A percentile compares a stretch with the other conserved stretches of the same genome.
phyloP scores from a whole-genome alignment of 2,113 vertebrate genomes.

The Takifugu bimaculatus region DNA sequence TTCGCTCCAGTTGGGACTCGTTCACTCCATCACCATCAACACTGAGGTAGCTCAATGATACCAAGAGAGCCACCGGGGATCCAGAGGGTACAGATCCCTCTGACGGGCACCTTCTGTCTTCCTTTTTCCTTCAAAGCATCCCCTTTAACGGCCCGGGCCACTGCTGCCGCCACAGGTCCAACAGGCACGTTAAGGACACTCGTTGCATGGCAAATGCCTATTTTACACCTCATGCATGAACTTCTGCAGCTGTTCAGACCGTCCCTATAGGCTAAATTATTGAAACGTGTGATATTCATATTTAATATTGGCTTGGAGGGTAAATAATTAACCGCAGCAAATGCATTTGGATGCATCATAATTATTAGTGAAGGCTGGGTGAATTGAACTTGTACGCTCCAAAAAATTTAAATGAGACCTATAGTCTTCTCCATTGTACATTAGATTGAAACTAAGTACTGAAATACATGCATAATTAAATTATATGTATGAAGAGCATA shows the following conservation, averaged over 20 bases:
- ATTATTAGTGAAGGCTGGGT: slow-evolving; percentile 59
- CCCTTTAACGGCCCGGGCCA: slow-evolving; percentile 19
- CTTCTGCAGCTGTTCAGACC: slow-evolving; percentile 8
- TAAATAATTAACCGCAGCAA: slow-evolving; percentile 45
- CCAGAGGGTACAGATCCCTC: slow-evolving; percentile 38
- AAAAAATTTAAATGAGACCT: slow-evolving; percentile 57
- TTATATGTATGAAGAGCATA: no score
- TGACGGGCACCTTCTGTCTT: slow-evolving; percentile 45
- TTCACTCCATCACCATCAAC: slow-evolving; percentile 62
- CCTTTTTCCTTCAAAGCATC: slow-evolving; percentile 16
- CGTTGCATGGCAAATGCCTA: background rate
- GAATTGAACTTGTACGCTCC: slow-evolving; percentile 56
- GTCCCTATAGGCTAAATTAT: slow-evolving; percentile 1
- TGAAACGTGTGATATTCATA: slow-evolving; percentile 15
- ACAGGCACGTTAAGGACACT: slow-evolving; percentile 30
- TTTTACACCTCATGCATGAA: slow-evolving; percentile 5
- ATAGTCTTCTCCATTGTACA: slow-evolving; percentile 53
- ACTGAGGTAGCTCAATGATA: slow-evolving; percentile 48
- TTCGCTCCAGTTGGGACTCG: slow-evolving; percentile 45
- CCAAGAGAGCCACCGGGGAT: slow-evolving; percentile 50
- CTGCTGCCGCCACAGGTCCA: slow-evolving; percentile 26
- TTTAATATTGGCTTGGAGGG: slow-evolving; percentile 6
- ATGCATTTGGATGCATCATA: slow-evolving; percentile 62
- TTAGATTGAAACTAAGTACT: slow-evolving; percentile 54
- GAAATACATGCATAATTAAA: slow-evolving; percentile 15